phyloP scores from a whole-genome alignment of 2,113 vertebrate species.

The Orientallactaga bullata region DNA sequence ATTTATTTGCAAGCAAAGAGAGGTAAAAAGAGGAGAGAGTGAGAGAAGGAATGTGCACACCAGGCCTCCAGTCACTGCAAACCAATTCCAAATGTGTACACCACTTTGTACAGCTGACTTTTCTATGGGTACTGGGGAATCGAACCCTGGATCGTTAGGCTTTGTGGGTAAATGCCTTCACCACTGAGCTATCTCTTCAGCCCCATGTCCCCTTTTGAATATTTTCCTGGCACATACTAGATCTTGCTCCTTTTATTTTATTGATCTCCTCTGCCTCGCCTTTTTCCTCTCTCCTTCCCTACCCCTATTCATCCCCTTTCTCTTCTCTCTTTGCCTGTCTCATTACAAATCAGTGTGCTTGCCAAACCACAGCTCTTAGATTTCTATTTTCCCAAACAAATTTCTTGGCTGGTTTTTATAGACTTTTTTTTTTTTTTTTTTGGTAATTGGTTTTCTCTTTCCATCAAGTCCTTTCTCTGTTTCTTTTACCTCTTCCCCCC shows the following conservation, averaged over 20 bases:
- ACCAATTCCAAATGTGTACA: too few species aligned
- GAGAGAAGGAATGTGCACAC: too few species aligned
- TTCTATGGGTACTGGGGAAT: not conserved
- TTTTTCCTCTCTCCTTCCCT: not conserved
- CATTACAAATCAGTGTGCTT: constrained; percentile 50
- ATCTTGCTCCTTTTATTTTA: not conserved
- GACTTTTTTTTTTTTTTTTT: not conserved
- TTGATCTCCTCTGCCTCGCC: not conserved
- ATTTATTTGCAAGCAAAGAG: not conserved
- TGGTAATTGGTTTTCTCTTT: not conserved
- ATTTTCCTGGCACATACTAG: not conserved
- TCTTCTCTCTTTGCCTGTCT: constrained; percentile 64
- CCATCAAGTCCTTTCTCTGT: not conserved
- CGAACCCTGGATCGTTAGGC: not conserved
- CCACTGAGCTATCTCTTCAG: not conserved
- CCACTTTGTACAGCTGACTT: too few species aligned
- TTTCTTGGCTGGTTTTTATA: constrained; percentile 67
- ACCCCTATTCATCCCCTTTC: not conserved
- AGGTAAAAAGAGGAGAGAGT: too few species aligned
- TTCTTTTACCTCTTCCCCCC: not conserved
- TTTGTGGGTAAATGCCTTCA: too few species aligned
- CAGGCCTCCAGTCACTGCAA: too few species aligned
- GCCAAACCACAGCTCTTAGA: constrained; percentile 73
- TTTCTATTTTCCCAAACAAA: constrained; percentile 71
- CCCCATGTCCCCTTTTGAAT: not conserved